Evolutionary conservation across 2,888 invertebrate species (phyloP).

Genomic region (Diachrysia chrysitis): DNA sequence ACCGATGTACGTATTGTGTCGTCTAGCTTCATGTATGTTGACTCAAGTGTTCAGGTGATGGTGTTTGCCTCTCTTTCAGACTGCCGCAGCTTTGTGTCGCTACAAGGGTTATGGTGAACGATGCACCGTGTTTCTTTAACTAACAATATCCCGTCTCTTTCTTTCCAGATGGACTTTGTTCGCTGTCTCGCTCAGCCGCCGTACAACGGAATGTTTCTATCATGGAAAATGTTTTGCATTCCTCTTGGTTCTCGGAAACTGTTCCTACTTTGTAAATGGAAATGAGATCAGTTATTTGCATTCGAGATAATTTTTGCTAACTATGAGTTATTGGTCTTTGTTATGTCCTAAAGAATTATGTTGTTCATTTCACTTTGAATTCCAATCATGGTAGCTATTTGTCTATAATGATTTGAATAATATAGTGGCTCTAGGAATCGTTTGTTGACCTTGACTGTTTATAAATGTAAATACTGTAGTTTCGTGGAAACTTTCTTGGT

Average conservation of each 20-base stretch:
- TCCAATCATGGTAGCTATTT: background rate
- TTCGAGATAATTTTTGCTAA: slow-evolving; percentile 48
- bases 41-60: slow-evolving; percentile 73
- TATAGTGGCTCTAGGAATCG: slow-evolving; percentile 10
- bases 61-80: slow-evolving; percentile 75
- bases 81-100: slow-evolving; percentile 78
- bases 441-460: slow-evolving; percentile 9
- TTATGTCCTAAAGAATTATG: slow-evolving; percentile 15
- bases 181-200: slow-evolving; percentile 68
- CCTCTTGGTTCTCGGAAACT: slow-evolving; percentile 49
- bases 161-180: slow-evolving; percentile 81
- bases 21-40: slow-evolving; percentile 68
- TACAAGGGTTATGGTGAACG: slow-evolving; percentile 75
- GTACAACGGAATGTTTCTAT: slow-evolving; percentile 59
- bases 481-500: background rate
- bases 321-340: slow-evolving; percentile 26
- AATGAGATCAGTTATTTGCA: slow-evolving; percentile 51
- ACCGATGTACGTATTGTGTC: slow-evolving; percentile 69
- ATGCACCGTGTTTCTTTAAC: slow-evolving; percentile 70
- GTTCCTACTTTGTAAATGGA: slow-evolving; percentile 51
- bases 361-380: slow-evolving; percentile 10
- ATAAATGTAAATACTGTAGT: slow-evolving; percentile 14
- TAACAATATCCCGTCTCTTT: slow-evolving; percentile 85
- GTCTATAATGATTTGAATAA: slow-evolving; percentile 8
- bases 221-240: slow-evolving; percentile 62